Evolutionary conservation across 2,797 vertebrate species (phyloP), one percentile per base, ranked within the genome.

Genomic region (Euphonia xanthogaster): DNA sequence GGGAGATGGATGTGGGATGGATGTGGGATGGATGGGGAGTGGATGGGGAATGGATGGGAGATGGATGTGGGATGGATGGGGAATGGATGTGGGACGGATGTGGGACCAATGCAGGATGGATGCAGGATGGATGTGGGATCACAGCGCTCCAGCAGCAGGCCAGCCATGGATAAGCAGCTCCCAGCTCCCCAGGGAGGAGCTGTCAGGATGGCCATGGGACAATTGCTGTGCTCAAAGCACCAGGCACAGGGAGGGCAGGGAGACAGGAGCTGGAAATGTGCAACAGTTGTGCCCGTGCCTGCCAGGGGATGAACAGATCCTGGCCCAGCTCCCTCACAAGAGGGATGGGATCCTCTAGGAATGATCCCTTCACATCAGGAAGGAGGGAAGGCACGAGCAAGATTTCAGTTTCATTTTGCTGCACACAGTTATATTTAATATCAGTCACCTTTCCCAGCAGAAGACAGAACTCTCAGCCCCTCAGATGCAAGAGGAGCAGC

Each of bases 281-380:
- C 18, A 24, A 5, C 0, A 0, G 12, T 4, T 19, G 35, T 18
- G 39, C 25, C 50, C 9, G 2, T 19, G 33, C 27, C 28, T 44
- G 28, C 18, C 66, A 48, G 31, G 14, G 35, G 8, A 50, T 1
- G 7, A 31, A 7, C 27, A 21, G 31, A 12, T 10, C 24, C 24
- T 1, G 1, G 11, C 13, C 21, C 78, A 47, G 47, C 18, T 33
- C n/a, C 45, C 2, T 1, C 7, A 21, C 31, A 27, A 6, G 17
- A 78, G 20, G 35, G 42, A 11, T 3, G 10, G 20, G 40, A 68
- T 44, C 63, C 33, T 67, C 57, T 7, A 8, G 54, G 31, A 73
- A 17, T 8, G 55, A 14, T 27, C 50, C 21, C 40, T 51, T 48
- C 10, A 0, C 1, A 37, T 4, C 16, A 22, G 39, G 42, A 48